Evolutionary conservation across 2,797 vertebrate genomes (phyloP).

Genomic region (Coranthus polyacanthus): DNA sequence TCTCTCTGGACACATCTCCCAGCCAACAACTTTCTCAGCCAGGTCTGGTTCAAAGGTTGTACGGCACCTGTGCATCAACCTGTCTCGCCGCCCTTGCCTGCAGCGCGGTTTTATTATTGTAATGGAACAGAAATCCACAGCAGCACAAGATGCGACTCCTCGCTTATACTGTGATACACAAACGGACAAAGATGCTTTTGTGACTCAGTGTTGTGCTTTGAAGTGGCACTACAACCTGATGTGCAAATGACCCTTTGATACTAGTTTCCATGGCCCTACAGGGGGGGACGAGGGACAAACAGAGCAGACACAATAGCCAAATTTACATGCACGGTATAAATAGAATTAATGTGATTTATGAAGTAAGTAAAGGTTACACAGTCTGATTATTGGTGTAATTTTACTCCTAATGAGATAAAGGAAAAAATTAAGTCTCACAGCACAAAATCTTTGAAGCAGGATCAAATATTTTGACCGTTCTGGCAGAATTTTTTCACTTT

Average conservation of each 20-base stretch:
- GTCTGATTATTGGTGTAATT: constrained; percentile 13
- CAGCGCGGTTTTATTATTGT: constrained; percentile 52
- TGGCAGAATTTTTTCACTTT: background rate
- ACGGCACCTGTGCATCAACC: constrained; percentile 44
- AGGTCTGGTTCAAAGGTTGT: constrained; percentile 54
- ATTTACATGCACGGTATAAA: constrained; percentile 61
- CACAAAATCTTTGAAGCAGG: background rate
- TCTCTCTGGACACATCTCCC: constrained; percentile 13
- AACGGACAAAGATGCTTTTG: constrained; percentile 69
- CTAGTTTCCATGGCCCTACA: constrained; percentile 41
- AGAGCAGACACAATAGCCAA: constrained; percentile 44
- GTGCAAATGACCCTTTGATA: constrained; percentile 83
- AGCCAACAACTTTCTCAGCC: constrained; percentile 27
- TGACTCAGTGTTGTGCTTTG: constrained; percentile 65
- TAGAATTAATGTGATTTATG: constrained; percentile 40
- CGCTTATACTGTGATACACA: constrained; percentile 13
- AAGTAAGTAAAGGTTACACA: constrained; percentile 11
- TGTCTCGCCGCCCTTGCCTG: constrained; percentile 11
- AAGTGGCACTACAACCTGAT: constrained; percentile 74
- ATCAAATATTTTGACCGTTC: background rate
- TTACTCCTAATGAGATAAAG: background rate
- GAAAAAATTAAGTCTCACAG: background rate
- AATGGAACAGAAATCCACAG: constrained; percentile 38
- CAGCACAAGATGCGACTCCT: constrained; percentile 34
- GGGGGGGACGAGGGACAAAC: constrained; percentile 39